Conservation (phyloP, 1,140 invertebrate genomes). For the Papilio xuthus region DNA sequence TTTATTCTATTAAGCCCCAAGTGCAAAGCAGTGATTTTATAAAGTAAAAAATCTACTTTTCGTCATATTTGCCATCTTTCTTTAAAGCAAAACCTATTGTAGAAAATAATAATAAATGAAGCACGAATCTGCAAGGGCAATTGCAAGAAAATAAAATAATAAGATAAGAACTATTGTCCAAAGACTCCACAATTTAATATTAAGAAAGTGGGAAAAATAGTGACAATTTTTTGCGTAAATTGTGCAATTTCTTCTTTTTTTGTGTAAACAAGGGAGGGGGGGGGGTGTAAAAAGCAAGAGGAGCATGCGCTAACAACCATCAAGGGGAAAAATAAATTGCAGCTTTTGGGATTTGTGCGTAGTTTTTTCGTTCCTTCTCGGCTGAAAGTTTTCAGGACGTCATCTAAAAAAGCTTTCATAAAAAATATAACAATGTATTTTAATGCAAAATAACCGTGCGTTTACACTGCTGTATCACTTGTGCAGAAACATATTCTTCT, state of each 20-base stretch:
- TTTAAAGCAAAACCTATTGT: not conserved
- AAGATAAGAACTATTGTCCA: not conserved
- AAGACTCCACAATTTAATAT: not conserved
- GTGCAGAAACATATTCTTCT: too few relatives aligned
- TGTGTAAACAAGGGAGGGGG: slow-evolving; percentile 26
- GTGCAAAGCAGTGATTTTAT: not conserved
- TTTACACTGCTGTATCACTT: not conserved
- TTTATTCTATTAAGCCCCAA: not conserved
- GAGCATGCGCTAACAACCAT: slow-evolving; percentile 79
- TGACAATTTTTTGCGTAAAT: not conserved
- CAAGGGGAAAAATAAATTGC: slow-evolving; percentile 49
- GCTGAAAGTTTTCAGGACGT: not conserved
- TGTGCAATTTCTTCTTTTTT: slow-evolving; percentile 36
- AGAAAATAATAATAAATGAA: not conserved
- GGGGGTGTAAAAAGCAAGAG: slow-evolving; percentile 60
- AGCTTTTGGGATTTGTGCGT: slow-evolving; percentile 14
- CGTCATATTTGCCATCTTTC: not conserved
- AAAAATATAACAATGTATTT: not conserved
- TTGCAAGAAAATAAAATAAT: not conserved
- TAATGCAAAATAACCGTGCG: not conserved
- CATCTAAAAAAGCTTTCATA: not conserved
- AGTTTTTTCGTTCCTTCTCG: not conserved
- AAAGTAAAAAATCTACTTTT: not conserved
- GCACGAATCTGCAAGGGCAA: not conserved
- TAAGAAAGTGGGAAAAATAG: not conserved